Evolutionary conservation across 2,113 vertebrate species (phyloP).

Genomic region (Eretmodus cyanostictus): DNA sequence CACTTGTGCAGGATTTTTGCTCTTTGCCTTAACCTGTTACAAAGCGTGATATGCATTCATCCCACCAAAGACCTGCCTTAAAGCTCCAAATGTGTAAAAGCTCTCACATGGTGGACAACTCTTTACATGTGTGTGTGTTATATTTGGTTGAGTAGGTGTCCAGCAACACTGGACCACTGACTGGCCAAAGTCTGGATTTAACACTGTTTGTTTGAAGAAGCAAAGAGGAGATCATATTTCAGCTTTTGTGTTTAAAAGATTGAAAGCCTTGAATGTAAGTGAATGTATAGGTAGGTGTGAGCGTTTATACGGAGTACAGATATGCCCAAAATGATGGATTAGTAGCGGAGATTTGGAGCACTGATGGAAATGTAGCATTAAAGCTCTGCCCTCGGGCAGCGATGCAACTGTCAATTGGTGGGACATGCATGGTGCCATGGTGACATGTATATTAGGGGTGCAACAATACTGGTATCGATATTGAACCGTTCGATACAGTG

Average conservation of each 20-base stretch:
- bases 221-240: background rate
- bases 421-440: background rate
- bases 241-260: background rate
- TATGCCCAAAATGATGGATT: conserved; percentile 46
- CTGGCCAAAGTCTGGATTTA: background rate
- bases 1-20: background rate
- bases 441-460: background rate
- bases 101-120: background rate
- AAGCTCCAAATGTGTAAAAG: background rate
- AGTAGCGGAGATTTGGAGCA: conserved; percentile 19
- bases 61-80: background rate
- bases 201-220: background rate
- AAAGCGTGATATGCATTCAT: background rate
- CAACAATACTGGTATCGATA: rapidly evolving
- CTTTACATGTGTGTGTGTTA: background rate
- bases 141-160: conserved; percentile 17
- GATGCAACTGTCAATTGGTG: conserved; percentile 4
- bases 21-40: background rate
- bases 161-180: background rate
- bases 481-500: background rate
- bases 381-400: conserved; percentile 36
- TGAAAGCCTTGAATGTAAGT: background rate
- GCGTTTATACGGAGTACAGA: background rate
- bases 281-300: background rate
- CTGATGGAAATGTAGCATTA: conserved; percentile 56